Base-by-base conservation (phyloP, 1,140 invertebrate genomes). In the Manduca sexta region DNA sequence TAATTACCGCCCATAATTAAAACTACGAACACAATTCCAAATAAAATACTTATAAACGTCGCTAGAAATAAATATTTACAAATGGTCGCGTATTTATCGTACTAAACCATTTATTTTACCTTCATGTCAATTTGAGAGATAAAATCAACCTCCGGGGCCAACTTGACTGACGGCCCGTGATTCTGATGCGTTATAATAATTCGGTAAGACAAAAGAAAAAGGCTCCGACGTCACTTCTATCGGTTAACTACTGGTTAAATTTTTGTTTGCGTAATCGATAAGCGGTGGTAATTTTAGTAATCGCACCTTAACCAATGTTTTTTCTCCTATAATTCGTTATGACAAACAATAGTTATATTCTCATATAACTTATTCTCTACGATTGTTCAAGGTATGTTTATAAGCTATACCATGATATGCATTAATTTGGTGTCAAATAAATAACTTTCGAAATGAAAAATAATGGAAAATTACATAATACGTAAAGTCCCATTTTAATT, bases 181-280 rank as follows among this genome's bases (percentile, higher is more conserved):
- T 55, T 65, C 44, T 50, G 60, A 72, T 67, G 64, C 54, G 51
- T 64, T 66, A 54, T 54, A 55, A 57, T 69, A 58, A 57, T 63
- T 60, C 45, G 14, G n/a, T 50, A 63, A 68, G 50, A 69, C 46
- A 68, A 69, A 55, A 64, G 31, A 16, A 49, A 65, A 67, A 64
- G 55, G 48, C 42, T 37, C 40, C 10, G 17, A 34, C 48, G 42
- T 47, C 34, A 40, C 18, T 34, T 14, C 49, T 46, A 60, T 59
- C 52, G 50, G 34, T 40, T 67, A 65, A 64, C 68, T 72, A 66
- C 65, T 74, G 59, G 59, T 67, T 63, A 63, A 66, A 62, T 62
- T 65, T 63, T 61, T 65, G 56, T 69, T 69, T 68, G 61, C 57
- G 64, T 60, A 70, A 73, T 55, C 60, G 21, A 26, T 26, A 8